Percentiles rank a stretch among this genome's conserved stretches.
These are phyloP conservation scores for Zaprionus ghesquierei DNA, from an alignment of 1,140 invertebrate species.

Conservation along the genomic window DNA sequence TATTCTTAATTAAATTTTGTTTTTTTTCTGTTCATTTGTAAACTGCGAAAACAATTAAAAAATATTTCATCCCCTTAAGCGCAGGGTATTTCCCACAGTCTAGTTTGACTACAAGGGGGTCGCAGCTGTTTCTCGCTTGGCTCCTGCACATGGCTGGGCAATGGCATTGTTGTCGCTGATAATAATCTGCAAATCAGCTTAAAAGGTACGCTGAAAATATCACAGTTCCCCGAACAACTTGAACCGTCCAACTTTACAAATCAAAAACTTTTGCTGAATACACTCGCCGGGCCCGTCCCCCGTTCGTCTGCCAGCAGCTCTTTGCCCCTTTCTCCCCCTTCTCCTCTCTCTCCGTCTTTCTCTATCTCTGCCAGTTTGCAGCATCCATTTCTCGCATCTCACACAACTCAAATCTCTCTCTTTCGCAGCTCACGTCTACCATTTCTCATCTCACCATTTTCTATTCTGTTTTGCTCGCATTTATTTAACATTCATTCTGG, in stretches of 20 bases:
- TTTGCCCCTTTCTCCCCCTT: background rate
- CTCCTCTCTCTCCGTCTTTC: background rate
- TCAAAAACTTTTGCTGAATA: conserved; percentile 57
- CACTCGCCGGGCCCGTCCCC: background rate
- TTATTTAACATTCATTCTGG: conserved; percentile 41
- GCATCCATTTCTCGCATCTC: background rate
- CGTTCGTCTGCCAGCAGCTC: background rate
- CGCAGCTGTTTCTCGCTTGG: conserved; percentile 11
- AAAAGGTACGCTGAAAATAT: conserved; percentile 51
- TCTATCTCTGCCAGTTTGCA: background rate
- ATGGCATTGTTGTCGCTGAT: conserved; percentile 26
- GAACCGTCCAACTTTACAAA: conserved; percentile 54
- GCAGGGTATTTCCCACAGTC: conserved; percentile 13
- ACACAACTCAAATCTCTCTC: background rate
- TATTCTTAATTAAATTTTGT: too few species aligned
- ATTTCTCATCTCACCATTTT: background rate
- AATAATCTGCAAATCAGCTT: conserved; percentile 72
- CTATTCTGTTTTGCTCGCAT: conserved; percentile 26
- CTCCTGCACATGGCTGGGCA: background rate
- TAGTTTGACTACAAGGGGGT: background rate
- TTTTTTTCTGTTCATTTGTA: background rate
- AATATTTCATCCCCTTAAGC: background rate
- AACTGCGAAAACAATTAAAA: background rate
- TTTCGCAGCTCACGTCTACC: background rate
- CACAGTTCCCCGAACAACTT: conserved; percentile 35